Percentiles rank a stretch among this genome's conserved stretches.
These are phyloP conservation scores for Frankliniella fusca DNA, from an alignment of 2,888 invertebrate species.

Conservation along the genomic window DNA sequence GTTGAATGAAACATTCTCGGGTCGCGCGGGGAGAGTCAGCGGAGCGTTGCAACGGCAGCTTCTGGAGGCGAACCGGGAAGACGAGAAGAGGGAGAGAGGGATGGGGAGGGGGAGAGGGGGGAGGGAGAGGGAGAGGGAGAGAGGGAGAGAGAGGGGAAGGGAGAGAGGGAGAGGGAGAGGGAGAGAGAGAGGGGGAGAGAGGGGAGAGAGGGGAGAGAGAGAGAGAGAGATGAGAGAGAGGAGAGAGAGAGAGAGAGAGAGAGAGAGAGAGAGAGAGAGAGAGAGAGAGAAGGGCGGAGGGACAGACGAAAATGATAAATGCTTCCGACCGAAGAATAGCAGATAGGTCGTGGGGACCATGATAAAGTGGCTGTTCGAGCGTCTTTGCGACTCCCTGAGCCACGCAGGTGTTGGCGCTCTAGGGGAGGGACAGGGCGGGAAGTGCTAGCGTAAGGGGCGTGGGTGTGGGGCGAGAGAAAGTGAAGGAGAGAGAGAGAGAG, in stretches of 20 bases:
- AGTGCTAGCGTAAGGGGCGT: no score
- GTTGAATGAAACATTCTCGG: conserved; percentile 21
- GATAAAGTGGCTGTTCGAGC: conserved; percentile 20
- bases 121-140: no score
- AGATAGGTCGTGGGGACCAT: neutral
- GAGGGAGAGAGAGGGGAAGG: no score
- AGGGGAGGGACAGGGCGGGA: neutral
- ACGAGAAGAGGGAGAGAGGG: no score
- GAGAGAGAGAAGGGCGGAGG: neutral
- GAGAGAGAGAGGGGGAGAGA: no score
- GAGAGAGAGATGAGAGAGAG: no score
- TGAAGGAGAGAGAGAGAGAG: neutral
- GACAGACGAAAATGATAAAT: conserved; percentile 3
- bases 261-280: neutral
- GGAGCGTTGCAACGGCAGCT: neutral
- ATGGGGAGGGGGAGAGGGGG: no score
- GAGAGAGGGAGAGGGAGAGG: no score
- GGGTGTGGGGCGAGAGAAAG: neutral
- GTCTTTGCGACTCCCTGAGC: neutral
- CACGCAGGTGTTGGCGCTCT: neutral
- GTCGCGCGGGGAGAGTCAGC: neutral
- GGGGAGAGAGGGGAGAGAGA: no score
- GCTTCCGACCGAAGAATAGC: conserved; percentile 14
- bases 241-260: neutral
- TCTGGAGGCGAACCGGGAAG: no score